These are phyloP conservation scores for Pararge aegeria DNA, from an alignment of 1,140 invertebrate genomes.

Conservation along the genomic window DNA sequence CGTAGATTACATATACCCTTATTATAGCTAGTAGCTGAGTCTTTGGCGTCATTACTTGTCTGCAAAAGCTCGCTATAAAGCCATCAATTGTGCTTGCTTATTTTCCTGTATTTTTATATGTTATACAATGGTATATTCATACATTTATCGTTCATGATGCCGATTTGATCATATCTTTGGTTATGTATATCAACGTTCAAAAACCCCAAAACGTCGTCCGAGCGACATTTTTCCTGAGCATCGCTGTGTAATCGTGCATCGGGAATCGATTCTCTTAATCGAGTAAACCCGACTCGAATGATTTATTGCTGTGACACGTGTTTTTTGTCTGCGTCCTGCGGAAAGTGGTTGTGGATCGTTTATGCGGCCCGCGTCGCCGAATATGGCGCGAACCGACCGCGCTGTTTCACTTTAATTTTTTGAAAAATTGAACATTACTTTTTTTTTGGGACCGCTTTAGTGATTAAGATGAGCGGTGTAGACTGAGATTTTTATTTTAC, in stretches of 20 bases:
- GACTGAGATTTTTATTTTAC: background rate
- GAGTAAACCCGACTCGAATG: constrained; percentile 62
- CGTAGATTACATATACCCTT: too few relatives aligned
- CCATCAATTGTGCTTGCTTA: too few relatives aligned
- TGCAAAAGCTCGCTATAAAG: too few relatives aligned
- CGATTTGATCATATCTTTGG: background rate
- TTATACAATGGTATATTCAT: too few relatives aligned
- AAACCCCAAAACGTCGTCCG: constrained; percentile 41
- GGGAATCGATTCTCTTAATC: constrained; percentile 58
- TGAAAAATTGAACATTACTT: constrained; percentile 5
- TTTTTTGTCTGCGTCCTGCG: constrained; percentile 59
- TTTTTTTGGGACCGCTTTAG: constrained; percentile 2
- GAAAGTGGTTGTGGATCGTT: constrained; percentile 70
- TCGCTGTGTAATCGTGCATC: constrained; percentile 46
- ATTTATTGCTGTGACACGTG: constrained; percentile 71
- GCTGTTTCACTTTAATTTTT: constrained; percentile 15
- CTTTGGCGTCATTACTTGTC: too few relatives aligned
- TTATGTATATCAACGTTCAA: background rate
- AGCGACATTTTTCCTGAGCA: constrained; percentile 58
- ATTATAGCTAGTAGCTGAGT: too few relatives aligned
- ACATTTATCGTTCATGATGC: too few relatives aligned
- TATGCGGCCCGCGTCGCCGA: constrained; percentile 57
- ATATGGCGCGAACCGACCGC: constrained; percentile 45
- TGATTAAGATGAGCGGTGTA: constrained; percentile 5
- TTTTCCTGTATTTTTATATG: too few relatives aligned